These are phyloP conservation scores for Euproctis similis DNA, from an alignment of 2,888 invertebrate genomes.

Conservation along the genomic window DNA sequence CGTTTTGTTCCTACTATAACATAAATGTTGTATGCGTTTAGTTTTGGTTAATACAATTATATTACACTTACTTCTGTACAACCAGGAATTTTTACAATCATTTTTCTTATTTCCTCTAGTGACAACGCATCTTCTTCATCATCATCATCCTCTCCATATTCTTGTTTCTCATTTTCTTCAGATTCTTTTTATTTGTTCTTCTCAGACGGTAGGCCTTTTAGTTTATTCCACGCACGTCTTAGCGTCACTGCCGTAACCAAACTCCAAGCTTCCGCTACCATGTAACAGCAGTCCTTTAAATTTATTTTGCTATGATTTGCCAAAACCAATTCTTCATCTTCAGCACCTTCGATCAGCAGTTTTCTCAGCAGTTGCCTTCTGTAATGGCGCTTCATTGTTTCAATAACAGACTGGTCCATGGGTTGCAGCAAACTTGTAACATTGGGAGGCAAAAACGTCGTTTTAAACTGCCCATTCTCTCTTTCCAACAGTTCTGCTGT, in stretches of 20 bases:
- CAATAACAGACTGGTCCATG: not conserved
- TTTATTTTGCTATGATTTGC: not conserved
- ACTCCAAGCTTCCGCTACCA: not conserved
- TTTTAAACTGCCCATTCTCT: not conserved
- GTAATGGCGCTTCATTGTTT: not conserved
- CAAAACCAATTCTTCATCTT: not conserved
- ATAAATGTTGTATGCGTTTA: too few relatives aligned
- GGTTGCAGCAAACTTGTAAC: not conserved
- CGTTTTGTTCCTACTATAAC: too few relatives aligned
- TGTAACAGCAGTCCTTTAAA: constrained; percentile 1
- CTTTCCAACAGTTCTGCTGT: not conserved
- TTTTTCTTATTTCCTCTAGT: constrained; percentile 11
- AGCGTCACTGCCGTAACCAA: not conserved
- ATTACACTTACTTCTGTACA: not conserved
- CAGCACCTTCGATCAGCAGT: not conserved
- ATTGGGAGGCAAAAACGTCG: constrained; percentile 1
- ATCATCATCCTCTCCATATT: constrained; percentile 6
- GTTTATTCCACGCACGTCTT: constrained; percentile 1
- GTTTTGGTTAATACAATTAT: too few relatives aligned
- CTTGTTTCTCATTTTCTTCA: constrained; percentile 10
- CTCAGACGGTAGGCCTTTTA: not conserved
- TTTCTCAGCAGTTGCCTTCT: not conserved
- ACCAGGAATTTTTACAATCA: constrained; percentile 8
- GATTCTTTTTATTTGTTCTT: constrained; percentile 7
- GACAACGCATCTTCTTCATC: constrained; percentile 11